These are phyloP conservation scores for Eudasyphora cyanicolor DNA, from an alignment of 2,888 invertebrate genomes.

Conservation along the genomic window DNA sequence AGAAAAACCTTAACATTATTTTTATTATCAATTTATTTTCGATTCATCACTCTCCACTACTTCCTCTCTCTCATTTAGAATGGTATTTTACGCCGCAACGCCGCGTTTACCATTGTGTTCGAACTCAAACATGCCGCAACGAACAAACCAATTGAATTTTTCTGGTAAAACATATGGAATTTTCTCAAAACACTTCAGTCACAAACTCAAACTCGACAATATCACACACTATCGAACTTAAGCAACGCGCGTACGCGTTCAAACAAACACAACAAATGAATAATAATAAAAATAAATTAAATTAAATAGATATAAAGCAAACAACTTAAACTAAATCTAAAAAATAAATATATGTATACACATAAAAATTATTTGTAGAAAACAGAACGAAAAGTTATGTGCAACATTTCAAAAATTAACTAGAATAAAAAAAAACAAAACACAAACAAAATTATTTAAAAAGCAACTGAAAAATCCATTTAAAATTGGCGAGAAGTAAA, in stretches of 20 bases:
- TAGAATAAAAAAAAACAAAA: conserved; percentile 16
- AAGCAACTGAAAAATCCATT: conserved; percentile 21
- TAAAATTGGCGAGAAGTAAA: conserved; percentile 1
- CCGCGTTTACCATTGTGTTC: too few relatives aligned
- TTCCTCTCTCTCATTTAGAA: too few relatives aligned
- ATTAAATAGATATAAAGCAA: conserved; percentile 24
- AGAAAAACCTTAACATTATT: too few relatives aligned
- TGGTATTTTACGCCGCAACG: too few relatives aligned
- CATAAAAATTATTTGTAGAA: conserved; percentile 17
- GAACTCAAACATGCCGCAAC: conserved; percentile 17
- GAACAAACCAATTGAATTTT: not conserved
- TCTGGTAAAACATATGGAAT: conserved; percentile 53
- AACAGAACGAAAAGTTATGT: conserved; percentile 14
- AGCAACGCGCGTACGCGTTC: conserved; percentile 58
- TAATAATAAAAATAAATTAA: conserved; percentile 47
- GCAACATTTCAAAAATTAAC: not conserved
- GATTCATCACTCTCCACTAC: too few relatives aligned
- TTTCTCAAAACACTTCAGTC: conserved; percentile 65
- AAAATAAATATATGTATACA: conserved; percentile 13
- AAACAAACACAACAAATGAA: conserved; percentile 54
- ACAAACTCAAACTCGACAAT: conserved; percentile 68
- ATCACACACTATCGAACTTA: conserved; percentile 63
- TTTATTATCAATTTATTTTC: too few relatives aligned
- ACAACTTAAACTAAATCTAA: conserved; percentile 23
- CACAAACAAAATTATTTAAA: conserved; percentile 34